Evolutionary conservation across 2,113 vertebrate species (phyloP), one percentile per base, ranked within the genome.

Genomic region (Camelus dromedarius): DNA sequence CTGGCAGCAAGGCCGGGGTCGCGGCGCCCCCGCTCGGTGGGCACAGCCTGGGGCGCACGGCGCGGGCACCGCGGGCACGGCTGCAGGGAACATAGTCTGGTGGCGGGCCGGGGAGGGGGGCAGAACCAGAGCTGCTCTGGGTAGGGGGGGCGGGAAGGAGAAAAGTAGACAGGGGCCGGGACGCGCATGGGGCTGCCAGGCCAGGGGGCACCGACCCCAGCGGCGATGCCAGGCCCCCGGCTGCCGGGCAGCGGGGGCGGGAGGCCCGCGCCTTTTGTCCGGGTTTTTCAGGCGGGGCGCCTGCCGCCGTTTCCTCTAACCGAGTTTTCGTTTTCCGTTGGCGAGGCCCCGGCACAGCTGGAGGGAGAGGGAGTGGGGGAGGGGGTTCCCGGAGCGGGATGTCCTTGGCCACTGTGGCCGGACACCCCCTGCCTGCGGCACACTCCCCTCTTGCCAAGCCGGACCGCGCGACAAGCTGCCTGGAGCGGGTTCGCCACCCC

Each of bases 321-420:
- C 95, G 95, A 97, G 97, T 97, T 96, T 97, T 97, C 97, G 85
- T 96, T 98, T 98, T 97, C 98, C 97, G 97, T 97, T 97, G 97
- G 96, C 84, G 96, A 97, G 97, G 98, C 96, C 98, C 96, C 94
- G 95, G 93, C 97, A 94, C 98, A 97, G 96, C 98, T 97, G 98
- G 97, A 97, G 97, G 67, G 95, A 91, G 93, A 93, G 89, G 56
- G 85, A 26, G 96, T 96, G 97, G 97, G 97, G 98, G 96, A 94
- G 84, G 97, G 96, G 88, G 95, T 72, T 91, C 94, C 94, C 86
- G 66, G 86, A 62, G 96, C 82, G 73, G 97, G 97, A 75, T 70
- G 90, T 94, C 96, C 93, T 89, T 52, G 75, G 69, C 90, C 81
- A 32, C 67, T 0, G 87, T 11, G 32, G 69, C 83, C 54, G 22